These are phyloP conservation scores for Pediacus dermestoides DNA, from an alignment of 2,888 invertebrate species.

Conservation along the genomic window DNA sequence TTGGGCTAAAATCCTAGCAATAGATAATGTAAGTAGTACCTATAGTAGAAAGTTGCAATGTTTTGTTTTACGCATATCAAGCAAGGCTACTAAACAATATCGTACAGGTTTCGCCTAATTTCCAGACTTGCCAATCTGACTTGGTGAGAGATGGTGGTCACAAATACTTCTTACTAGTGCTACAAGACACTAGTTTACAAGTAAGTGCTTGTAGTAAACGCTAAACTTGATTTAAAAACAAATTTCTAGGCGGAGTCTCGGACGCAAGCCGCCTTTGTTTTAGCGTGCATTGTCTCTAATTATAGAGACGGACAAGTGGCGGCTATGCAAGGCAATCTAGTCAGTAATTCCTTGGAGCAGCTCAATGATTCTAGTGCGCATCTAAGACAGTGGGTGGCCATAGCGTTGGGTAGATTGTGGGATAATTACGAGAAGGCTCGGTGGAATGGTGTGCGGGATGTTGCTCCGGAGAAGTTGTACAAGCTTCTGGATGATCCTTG, in stretches of 20 bases:
- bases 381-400: conserved; percentile 83
- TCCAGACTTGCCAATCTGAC: conserved; percentile 89
- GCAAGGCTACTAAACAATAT: neutral
- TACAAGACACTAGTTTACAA: conserved; percentile 81
- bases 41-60: conserved; percentile 8
- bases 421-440: conserved; percentile 81
- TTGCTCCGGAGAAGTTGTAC: conserved; percentile 94
- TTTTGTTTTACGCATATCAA: neutral
- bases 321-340: conserved; percentile 82
- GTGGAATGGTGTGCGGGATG: conserved; percentile 94
- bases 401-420: conserved; percentile 90
- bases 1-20: conserved; percentile 98
- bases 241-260: conserved; percentile 72
- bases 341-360: conserved; percentile 90
- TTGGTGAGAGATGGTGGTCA: conserved; percentile 90
- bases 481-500: conserved; percentile 73
- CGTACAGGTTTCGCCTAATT: conserved; percentile 24
- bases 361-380: conserved; percentile 66
- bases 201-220: conserved; percentile 53
- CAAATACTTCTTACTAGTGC: conserved; percentile 89
- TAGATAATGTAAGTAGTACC: conserved; percentile 73
- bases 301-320: conserved; percentile 87
- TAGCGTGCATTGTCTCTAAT: conserved; percentile 89
- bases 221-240: too few relatives aligned
- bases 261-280: conserved; percentile 91